Evolutionary conservation across 1,140 invertebrate genomes (phyloP).

Genomic region (Drosophila sucinea): DNA sequence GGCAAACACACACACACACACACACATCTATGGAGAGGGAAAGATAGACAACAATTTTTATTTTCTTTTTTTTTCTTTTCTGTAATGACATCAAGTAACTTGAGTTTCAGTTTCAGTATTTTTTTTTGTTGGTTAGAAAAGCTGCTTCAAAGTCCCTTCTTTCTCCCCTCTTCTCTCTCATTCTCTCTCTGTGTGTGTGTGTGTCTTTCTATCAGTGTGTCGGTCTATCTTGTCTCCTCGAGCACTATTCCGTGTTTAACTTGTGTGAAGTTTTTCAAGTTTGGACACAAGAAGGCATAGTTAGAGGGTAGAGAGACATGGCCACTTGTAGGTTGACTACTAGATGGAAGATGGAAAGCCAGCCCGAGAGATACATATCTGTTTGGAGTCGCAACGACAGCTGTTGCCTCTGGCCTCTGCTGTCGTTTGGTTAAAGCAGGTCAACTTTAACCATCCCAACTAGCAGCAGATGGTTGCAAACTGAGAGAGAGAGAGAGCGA

Average conservation of each 20-base stretch:
- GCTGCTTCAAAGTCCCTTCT: conserved; percentile 45
- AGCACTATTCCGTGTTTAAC: conserved; percentile 77
- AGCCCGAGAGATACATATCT: neutral
- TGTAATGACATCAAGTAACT: conserved; percentile 61
- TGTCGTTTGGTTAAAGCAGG: conserved; percentile 52
- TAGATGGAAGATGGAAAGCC: conserved; percentile 8
- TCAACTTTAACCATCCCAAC: conserved; percentile 47
- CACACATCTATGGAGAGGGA: neutral
- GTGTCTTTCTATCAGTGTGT: neutral
- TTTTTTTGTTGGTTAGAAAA: conserved; percentile 51
- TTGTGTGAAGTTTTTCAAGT: conserved; percentile 73
- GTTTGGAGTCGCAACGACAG: conserved; percentile 40
- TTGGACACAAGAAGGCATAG: conserved; percentile 32
- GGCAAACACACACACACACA: conserved; percentile 1
- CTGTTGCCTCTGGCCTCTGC: conserved; percentile 44
- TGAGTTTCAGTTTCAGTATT: conserved; percentile 36
- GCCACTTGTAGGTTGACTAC: conserved; percentile 50
- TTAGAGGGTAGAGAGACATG: conserved; percentile 9
- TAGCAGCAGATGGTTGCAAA: conserved; percentile 6
- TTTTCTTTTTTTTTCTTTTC: neutral
- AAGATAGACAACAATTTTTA: conserved; percentile 42
- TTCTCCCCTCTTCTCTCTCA: neutral
- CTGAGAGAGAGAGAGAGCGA: conserved; percentile 45
- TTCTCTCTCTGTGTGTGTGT: neutral
- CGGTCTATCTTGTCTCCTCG: conserved; percentile 39